phyloP scores from a whole-genome alignment of 2,888 invertebrate genomes.

The Anthrax anthrax region DNA sequence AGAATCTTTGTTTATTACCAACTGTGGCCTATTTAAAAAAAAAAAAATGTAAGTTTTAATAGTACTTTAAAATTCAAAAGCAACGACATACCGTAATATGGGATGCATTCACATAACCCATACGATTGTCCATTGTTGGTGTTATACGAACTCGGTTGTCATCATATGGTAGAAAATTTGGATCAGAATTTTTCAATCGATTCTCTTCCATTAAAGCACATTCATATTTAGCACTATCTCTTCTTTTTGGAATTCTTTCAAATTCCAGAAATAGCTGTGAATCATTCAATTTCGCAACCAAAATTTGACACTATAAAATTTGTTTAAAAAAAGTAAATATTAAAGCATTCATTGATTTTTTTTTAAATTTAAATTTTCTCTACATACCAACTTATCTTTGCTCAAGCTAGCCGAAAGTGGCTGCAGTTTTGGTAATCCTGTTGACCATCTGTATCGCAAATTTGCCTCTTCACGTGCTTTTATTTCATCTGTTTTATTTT shows the following conservation, averaged over 20 bases:
- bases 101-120: slow-evolving; percentile 87
- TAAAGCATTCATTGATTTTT: slow-evolving; percentile 1
- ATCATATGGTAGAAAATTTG: slow-evolving; percentile 72
- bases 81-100: slow-evolving; percentile 56
- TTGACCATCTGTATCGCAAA: slow-evolving; percentile 53
- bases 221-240: slow-evolving; percentile 51
- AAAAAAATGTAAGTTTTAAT: slow-evolving; percentile 1
- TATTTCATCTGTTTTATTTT: slow-evolving; percentile 26
- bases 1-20: slow-evolving; percentile 68
- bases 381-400: slow-evolving; percentile 61
- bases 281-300: slow-evolving; percentile 54
- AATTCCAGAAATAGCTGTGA: slow-evolving; percentile 69
- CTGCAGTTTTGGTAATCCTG: slow-evolving; percentile 52
- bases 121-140: slow-evolving; percentile 68
- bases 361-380: not conserved
- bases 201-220: slow-evolving; percentile 63
- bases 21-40: slow-evolving; percentile 52
- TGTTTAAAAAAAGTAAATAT: slow-evolving; percentile 5
- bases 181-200: slow-evolving; percentile 34
- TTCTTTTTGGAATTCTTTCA: slow-evolving; percentile 66
- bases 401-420: slow-evolving; percentile 62
- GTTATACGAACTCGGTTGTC: slow-evolving; percentile 72
- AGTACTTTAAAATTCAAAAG: not conserved
- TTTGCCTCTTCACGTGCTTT: slow-evolving; percentile 32
- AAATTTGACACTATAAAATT: slow-evolving; percentile 42